Evolutionary conservation across 2,888 invertebrate genomes (phyloP), one percentile per base, ranked within the genome.

Genomic region (Machimus rusticus): DNA sequence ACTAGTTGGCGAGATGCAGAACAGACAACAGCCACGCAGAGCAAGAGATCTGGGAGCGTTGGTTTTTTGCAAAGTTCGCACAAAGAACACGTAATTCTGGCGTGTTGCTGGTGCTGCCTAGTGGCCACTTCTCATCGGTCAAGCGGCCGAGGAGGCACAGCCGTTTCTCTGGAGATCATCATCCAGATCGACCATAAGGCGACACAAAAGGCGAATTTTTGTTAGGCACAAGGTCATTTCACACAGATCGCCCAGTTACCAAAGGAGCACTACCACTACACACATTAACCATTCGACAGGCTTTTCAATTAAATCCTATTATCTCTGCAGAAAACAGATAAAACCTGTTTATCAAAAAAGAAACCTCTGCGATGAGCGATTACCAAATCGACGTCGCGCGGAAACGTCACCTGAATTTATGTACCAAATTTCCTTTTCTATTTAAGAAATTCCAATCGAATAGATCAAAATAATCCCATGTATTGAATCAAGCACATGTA

Each of bases 291-390:
- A 37, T n/a, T 37, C 14, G 39, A 76, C 37, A 16, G 31, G 46
- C 6, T 84, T 84, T 74, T 82, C 66, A n/a, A 74, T 39, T 39
- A 84, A 19, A 9, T 39, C 14, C 37, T 34, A 74, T 84, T 84
- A 84, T 84, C 84, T 37, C 39, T 84, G 66, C 66, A 74, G 84
- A 66, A 84, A 84, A 84, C 84, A 46, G 84, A 84, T 84, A 66
- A 84, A 84, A 84, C 84, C 57, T 37, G 84, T 84, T 84, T 84
- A 84, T 84, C 84, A 66, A 84, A 84, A 84, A 84, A 16, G 5
- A 66, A 84, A 51, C 51, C 51, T n/a, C 57, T 81, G 8, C 34
- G 31, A 9, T 34, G 46, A 19, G 12, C 43, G 74, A 84, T 66
- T 74, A 84, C 57, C 8, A 57, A 31, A 84, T 39, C 39, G 84